Evolutionary conservation across 2,888 invertebrate species (phyloP).

Genomic region (Onchidella celtica): DNA sequence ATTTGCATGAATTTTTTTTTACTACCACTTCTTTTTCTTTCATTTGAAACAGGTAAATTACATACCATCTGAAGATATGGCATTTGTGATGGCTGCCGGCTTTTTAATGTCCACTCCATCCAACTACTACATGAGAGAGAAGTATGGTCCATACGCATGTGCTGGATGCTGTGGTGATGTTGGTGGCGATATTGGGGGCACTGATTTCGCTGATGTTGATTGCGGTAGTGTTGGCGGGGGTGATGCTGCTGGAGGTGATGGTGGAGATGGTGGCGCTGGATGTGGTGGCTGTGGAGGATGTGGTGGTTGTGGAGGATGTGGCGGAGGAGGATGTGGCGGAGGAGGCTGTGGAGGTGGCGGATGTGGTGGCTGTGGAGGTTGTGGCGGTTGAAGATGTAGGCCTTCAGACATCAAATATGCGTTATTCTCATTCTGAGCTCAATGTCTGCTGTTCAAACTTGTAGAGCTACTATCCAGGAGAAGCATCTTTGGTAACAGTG

Average conservation of each 20-base stretch:
- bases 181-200: conserved; percentile 44
- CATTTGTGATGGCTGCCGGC: conserved; percentile 80
- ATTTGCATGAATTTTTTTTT: too few relatives aligned
- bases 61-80: conserved; percentile 69
- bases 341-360: conserved; percentile 48
- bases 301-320: conserved; percentile 49
- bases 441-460: too few relatives aligned
- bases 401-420: too few relatives aligned
- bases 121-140: conserved; percentile 67
- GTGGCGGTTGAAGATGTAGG: conserved; percentile 50
- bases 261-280: conserved; percentile 43
- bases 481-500: too few relatives aligned
- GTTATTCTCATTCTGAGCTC: too few relatives aligned
- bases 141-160: conserved; percentile 64
- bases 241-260: conserved; percentile 39
- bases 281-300: conserved; percentile 50
- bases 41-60: conserved; percentile 25
- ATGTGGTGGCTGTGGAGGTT: conserved; percentile 48
- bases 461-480: too few relatives aligned
- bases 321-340: conserved; percentile 48
- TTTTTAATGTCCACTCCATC: conserved; percentile 78
- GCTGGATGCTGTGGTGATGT: conserved; percentile 63
- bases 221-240: conserved; percentile 45
- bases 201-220: conserved; percentile 44
- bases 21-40: too few relatives aligned